Percentiles rank a stretch among this genome's conserved stretches.
These are phyloP conservation scores for Ciona savignyi DNA, from an alignment of 23 tunicate genomes.

Conservation along the genomic window DNA sequence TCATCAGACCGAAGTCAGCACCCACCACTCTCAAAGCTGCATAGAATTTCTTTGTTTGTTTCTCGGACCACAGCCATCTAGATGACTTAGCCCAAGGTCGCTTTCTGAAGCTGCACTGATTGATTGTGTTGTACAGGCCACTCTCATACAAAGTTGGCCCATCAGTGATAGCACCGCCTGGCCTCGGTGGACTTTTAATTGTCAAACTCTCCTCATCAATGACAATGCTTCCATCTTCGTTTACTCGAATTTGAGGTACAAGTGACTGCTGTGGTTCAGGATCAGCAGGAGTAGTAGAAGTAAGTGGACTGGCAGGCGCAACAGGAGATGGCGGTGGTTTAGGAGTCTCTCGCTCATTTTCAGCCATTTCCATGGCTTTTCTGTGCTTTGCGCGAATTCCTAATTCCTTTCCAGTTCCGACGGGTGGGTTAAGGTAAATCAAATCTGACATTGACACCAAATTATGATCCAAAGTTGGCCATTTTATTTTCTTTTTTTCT, in stretches of 20 bases:
- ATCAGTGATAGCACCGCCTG: conserved; percentile 14
- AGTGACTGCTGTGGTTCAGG: conserved; percentile 21
- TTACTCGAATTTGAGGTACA: conserved; percentile 73
- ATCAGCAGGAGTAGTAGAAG: neutral
- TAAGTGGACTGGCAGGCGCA: neutral
- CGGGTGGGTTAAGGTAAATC: conserved; percentile 78
- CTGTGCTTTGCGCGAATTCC: conserved; percentile 43
- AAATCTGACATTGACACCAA: conserved; percentile 70
- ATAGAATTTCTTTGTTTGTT: conserved; percentile 67
- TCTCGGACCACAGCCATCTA: conserved; percentile 35
- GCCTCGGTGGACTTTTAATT: conserved; percentile 37
- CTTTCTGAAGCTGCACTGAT: conserved; percentile 45
- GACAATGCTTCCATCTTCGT: conserved; percentile 75
- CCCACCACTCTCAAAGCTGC: conserved; percentile 67
- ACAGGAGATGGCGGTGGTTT: conserved; percentile 4
- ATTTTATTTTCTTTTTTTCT: conserved; percentile 2
- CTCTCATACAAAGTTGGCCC: conserved; percentile 56
- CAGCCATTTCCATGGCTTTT: conserved; percentile 5
- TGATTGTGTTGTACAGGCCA: conserved; percentile 22
- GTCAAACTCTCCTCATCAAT: conserved; percentile 78
- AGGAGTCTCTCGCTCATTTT: conserved; percentile 4
- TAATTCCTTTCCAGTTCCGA: conserved; percentile 28
- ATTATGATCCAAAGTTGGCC: conserved; percentile 60
- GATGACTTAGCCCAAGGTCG: conserved; percentile 18
- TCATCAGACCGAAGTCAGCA: conserved; percentile 76